These are phyloP conservation scores for Neosilurus hyrtlii DNA, from an alignment of 2,797 vertebrate species.

Conservation along the genomic window DNA sequence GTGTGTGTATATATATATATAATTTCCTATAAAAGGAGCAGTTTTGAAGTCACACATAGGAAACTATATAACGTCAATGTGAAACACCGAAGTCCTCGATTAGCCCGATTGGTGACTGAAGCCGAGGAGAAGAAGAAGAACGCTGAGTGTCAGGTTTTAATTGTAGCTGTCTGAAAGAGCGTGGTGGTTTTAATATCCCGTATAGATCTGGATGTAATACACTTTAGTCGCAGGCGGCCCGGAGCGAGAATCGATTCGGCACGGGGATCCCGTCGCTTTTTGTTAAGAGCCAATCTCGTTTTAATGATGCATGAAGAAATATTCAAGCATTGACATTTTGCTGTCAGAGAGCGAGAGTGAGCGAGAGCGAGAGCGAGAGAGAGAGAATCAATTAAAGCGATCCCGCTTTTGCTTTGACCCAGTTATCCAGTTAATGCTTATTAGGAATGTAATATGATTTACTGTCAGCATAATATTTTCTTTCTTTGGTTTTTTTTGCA, in stretches of 20 bases:
- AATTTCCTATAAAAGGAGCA: not conserved
- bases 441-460: constrained; percentile 99
- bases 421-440: constrained; percentile 99
- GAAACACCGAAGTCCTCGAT: not conserved
- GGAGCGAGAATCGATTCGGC: constrained; percentile 99
- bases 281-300: constrained; percentile 99
- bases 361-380: not conserved
- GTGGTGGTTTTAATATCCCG: constrained; percentile 99
- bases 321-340: constrained; percentile 99
- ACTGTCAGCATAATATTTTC: constrained; percentile 99
- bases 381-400: constrained; percentile 99
- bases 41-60: too few species aligned
- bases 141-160: constrained; percentile 97
- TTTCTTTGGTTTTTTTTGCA: constrained; percentile 81
- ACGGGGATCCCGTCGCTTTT: constrained; percentile 91
- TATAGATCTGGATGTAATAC: constrained; percentile 99
- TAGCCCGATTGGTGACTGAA: constrained; percentile 14
- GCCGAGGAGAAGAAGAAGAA: constrained; percentile 64
- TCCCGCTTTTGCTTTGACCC: constrained; percentile 93
- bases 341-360: constrained; percentile 79
- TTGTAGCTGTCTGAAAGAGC: constrained; percentile 99
- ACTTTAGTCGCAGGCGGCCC: constrained; percentile 98
- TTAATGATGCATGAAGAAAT: constrained; percentile 99
- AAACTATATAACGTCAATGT: not conserved
- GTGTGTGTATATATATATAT: too few species aligned